Conservation (phyloP, 1,140 invertebrate species). For the Spodoptera frugiperda region DNA sequence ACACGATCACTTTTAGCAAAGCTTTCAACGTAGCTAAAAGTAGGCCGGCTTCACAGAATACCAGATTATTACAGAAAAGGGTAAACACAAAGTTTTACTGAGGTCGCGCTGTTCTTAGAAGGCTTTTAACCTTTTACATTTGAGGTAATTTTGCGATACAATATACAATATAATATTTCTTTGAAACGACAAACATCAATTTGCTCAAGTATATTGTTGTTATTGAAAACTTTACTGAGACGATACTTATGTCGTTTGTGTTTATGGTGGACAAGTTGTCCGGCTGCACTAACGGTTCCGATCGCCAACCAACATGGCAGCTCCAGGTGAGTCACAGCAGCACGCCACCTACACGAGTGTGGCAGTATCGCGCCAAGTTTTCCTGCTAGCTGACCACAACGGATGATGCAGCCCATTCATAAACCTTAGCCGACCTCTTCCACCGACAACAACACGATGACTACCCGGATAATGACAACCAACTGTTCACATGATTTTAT, state of each 20-base stretch:
- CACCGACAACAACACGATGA: not conserved
- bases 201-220: not conserved
- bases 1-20: conserved; percentile 4
- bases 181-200: not conserved
- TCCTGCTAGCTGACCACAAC: conserved; percentile 19
- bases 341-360: not conserved
- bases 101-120: conserved; percentile 13
- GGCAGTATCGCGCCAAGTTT: conserved; percentile 6
- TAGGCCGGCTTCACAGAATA: conserved; percentile 4
- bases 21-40: conserved; percentile 3
- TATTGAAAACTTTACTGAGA: not conserved
- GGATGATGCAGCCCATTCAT: conserved; percentile 13
- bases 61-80: conserved; percentile 13
- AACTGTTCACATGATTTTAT: not conserved
- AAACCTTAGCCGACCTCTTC: conserved; percentile 12
- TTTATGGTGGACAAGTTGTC: not conserved
- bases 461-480: not conserved
- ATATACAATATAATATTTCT: conserved; percentile 2
- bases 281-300: conserved; percentile 12
- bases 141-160: conserved; percentile 13
- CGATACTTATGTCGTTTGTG: not conserved
- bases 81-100: conserved; percentile 26
- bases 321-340: not conserved
- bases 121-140: conserved; percentile 31
- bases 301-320: conserved; percentile 16